Evolutionary conservation across 2,888 invertebrate species (phyloP), one percentile per base, ranked within the genome.

Genomic region (Chironomus riparius): DNA sequence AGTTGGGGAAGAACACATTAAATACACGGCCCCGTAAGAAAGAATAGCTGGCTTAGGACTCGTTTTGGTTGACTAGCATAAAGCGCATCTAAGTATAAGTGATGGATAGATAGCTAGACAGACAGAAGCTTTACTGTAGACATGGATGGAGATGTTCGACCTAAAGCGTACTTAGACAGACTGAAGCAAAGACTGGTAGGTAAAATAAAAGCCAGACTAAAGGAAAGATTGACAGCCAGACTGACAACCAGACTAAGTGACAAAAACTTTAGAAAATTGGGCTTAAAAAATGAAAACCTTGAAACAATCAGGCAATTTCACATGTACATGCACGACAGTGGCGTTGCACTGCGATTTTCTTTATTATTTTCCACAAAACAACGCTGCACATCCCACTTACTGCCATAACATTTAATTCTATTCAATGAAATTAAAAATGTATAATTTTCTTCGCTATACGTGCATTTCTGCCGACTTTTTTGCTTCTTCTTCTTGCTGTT

Each of bases 361-460:
- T 15, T 56, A 56, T 18, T 56, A 56, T 18, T 56, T 56, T 15
- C 15, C 6, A 18, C 7, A 50, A 18, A 18, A 65, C 65, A 24
- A 21, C 65, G 21, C 24, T 65, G 65, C 12, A 22, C 24, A 65
- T 18, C 18, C 28, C 15, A 70, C 68, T 38, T 50, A 47, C 48
- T 70, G 48, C 47, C 18, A 47, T 70, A 65, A 18, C 48, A 70
- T 70, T 70, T 70, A 47, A 70, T 70, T 70, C 70, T 47, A 48
- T 70, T 70, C 70, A 70, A 48, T 70, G 48, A 70, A 70, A 70
- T 70, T 70, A 70, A 70, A 65, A 65, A 70, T 70, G 70, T 70
- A 70, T 70, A 70, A 70, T 70, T 70, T 48, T 48, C 70, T 28
- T 22, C 68, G 22, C 70, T 70, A 62, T 62, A 38, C 38, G 24